Base-by-base conservation (phyloP, 2,113 vertebrate species). In the Phyllopteryx taeniolatus region DNA sequence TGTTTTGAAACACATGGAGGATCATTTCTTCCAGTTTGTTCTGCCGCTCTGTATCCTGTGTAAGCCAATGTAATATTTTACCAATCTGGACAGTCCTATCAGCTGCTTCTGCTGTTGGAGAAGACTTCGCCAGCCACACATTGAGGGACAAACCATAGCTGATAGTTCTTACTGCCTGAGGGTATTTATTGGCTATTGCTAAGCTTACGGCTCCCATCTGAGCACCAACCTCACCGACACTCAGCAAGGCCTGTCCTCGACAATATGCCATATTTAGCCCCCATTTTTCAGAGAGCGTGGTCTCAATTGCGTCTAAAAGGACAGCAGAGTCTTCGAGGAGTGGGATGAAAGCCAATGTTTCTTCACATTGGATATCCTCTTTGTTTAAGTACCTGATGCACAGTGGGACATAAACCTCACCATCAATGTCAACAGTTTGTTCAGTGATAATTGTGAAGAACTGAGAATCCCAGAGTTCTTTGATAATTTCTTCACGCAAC, bases 251-350 rank as follows among this genome's bases (percentile, higher is more conserved):
- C 79, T 92, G 91, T 13, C 93, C 93, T 77, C 93, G 86, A 68
- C 93, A 94, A 33, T 86, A 88, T 66, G 87, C 91, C 92, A 94
- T 92, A 77, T 93, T 91, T 17, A 94, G 87, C 8, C 92, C 93
- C 91, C 92, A 93, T 61, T 93, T 93, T 73, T 93, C 91, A 35
- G 92, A 90, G 56, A 94, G 84, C 1, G 82, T 78, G 0, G 79
- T 85, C 67, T 91, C 91, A 43, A 94, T 76, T 8, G 83, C 53
- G 1, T 92, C 91, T 0, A 85, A 67, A n/a, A 93, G 90, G 19
- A 72, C 66, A 31, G 13, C 51, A 1, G 86, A 59, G 77, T 92
- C 88, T 60, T 85, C 74, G 3, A 12, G 27, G 20, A 90, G 84
- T 0, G 91, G 92, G 74, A 94, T 81, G 47, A 93, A 91, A 31